Evolutionary conservation across 2,113 vertebrate genomes (phyloP), one percentile per base, ranked within the genome.

Genomic region (Chaenogobius annularis): DNA sequence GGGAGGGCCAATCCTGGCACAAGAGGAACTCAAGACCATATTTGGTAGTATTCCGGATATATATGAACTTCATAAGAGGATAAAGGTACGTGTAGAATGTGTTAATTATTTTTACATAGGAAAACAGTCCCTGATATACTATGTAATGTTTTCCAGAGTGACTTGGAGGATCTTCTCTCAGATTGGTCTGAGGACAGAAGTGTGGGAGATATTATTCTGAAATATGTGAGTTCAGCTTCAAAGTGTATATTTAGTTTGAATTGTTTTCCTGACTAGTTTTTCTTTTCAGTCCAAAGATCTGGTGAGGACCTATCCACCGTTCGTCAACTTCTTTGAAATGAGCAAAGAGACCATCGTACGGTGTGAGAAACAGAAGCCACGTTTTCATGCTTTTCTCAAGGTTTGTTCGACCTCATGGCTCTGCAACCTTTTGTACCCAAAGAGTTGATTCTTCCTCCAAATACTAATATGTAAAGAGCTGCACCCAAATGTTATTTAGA

Each of bases 281-380:
- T 54, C 72, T 79, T 83, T 43, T 85, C 88, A 99, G 98, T 98
- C 98, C 52, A 95, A 94, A 88, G 96, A 99, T 83, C 93, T 99
- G 91, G 88, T 98, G 77, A 98, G 95, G 93, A 95, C 94, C 13
- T 99, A 99, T 56, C 98, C 97, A 35, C 96, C 97, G 0, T 99
- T 99, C 88, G 96, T 99, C 89, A 99, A 99, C 93, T 99, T 99
- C 78, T 99, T 99, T 80, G 97, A 99, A 94, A 98, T 98, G 97
- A 99, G 97, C 90, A 99, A 99, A 82, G 97, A 99, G 86, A 97
- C 95, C 0, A 96, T 99, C 88, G 95, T 96, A 74, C 94, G 92
- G 65, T 99, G 97, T 93, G 97, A 98, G 89, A 98, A 94, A 88
- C 97, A 94, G 89, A 99, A 98, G 78, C 97, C 98, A 22, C 94